phyloP scores from a whole-genome alignment of 2,113 vertebrate species.

The Sphyrna mokarran region DNA sequence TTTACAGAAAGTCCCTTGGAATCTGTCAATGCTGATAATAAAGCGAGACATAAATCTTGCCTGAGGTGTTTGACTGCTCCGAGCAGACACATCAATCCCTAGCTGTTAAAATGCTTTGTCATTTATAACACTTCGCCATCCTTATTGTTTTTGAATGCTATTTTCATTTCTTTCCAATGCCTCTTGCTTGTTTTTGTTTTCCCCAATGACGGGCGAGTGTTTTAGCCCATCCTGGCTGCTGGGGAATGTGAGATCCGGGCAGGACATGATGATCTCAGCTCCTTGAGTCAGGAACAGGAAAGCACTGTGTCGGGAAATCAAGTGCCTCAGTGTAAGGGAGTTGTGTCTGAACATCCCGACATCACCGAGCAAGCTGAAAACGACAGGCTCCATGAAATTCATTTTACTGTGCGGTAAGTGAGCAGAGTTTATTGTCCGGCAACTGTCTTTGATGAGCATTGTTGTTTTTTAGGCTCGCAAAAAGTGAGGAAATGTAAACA shows the following conservation, averaged over 20 bases:
- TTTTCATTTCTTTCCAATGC: background rate
- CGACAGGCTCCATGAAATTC: slow-evolving; percentile 23
- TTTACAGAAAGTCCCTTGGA: background rate
- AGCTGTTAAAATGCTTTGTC: background rate
- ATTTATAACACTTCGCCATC: background rate
- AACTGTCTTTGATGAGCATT: background rate
- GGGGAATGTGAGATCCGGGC: background rate
- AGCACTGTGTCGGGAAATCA: background rate
- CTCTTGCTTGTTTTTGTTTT: background rate
- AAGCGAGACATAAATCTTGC: background rate
- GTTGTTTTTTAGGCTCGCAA: background rate
- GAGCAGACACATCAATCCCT: background rate
- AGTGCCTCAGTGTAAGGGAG: background rate
- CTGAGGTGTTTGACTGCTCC: background rate
- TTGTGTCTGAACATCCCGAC: background rate
- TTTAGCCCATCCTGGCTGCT: background rate
- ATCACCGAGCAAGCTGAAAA: background rate
- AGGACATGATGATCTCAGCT: slow-evolving; percentile 30
- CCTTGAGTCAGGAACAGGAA: slow-evolving; percentile 10
- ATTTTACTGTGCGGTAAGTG: slow-evolving; percentile 29
- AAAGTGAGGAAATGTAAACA: too few relatives aligned
- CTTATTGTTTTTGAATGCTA: background rate
- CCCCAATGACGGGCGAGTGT: background rate
- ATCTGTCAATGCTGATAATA: background rate
- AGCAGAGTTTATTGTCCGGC: too few relatives aligned